A percentile compares a stretch with the other conserved stretches of the same genome.
Evolutionary conservation across 2,797 vertebrate species (phyloP).

Genomic region (Semaprochilodus insignis): DNA sequence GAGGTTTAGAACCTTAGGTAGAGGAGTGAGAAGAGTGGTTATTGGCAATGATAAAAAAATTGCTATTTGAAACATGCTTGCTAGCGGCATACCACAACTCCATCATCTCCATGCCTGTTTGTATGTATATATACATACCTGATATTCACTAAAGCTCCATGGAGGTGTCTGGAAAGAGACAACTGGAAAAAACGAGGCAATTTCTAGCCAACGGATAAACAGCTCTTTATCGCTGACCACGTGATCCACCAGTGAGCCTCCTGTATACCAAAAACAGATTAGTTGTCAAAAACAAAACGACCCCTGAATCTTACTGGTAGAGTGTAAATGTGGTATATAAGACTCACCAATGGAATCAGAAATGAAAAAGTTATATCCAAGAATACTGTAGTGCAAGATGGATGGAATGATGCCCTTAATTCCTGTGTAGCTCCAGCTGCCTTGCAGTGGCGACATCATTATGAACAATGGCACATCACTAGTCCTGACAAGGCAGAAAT

Average conservation of each 20-base stretch:
- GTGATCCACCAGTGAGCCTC: constrained; percentile 51
- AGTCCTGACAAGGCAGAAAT: constrained; percentile 62
- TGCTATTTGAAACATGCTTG: not conserved
- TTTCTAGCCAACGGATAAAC: constrained; percentile 31
- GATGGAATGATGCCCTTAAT: constrained; percentile 88
- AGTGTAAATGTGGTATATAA: not conserved
- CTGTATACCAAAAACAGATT: not conserved
- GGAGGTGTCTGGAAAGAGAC: constrained; percentile 52
- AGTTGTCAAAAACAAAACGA: not conserved
- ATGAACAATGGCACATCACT: constrained; percentile 83
- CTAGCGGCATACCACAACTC: not conserved
- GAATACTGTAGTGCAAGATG: constrained; percentile 85
- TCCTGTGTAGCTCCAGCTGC: constrained; percentile 83
- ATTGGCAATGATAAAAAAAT: not conserved
- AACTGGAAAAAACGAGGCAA: constrained; percentile 16
- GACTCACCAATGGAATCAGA: constrained; percentile 86
- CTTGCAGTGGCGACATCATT: constrained; percentile 80
- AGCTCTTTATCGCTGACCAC: constrained; percentile 51
- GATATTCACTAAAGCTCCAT: constrained; percentile 10
- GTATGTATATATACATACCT: not conserved
- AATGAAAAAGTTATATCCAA: constrained; percentile 93
- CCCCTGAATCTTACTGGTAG: not conserved
- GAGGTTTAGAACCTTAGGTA: constrained; percentile 81
- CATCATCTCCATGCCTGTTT: too few relatives aligned
- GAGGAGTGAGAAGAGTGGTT: not conserved